Base-by-base conservation (phyloP, 2,797 vertebrate genomes). In the Eremophila alpestris region DNA sequence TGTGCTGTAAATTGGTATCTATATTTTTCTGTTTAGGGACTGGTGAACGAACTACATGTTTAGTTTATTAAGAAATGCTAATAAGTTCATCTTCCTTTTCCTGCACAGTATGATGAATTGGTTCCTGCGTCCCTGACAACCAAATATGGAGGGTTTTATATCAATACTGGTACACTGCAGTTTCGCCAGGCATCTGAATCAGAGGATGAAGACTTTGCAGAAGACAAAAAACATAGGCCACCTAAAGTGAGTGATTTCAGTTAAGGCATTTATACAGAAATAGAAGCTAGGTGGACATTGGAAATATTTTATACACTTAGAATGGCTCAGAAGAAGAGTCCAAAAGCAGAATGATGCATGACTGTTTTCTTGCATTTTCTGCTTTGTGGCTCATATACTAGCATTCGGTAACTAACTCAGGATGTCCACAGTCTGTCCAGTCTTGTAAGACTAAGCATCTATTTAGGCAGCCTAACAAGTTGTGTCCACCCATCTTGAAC, bases 71-170 rank as follows among this genome's bases (percentile, higher is more conserved):
- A 82, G 51, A 82, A 90, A 48, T 65, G 20, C 46, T 79, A 45
- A 59, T 68, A 34, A 91, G 48, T 36, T 83, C 9, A 17, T 87
- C 20, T 76, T 91, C 52, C 49, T 90, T 94, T 91, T 95, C 81
- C 24, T 94, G 78, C 60, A 49, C 96, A 99, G 99, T 99, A 99
- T 59, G 99, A 99, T 64, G 99, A 99, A 98, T 98, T 99, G 95
- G 99, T 99, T 49, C 99, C 99, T 36, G 99, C 99, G 51, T 99
- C 99, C 46, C 98, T 99, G 92, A 99, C 98, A 96, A 99, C 99
- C 48, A 99, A 99, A 96, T 99, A 99, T 2, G 99, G 99, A 94
- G 99, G 99, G 34, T 99, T 99, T 98, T 99, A 99, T 96, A 99
- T 99, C 97, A 99, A 99, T 97, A 99, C 99, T 10, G 99, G 99